Base-by-base conservation (phyloP, 2,113 vertebrate species). In the Apus apus region DNA sequence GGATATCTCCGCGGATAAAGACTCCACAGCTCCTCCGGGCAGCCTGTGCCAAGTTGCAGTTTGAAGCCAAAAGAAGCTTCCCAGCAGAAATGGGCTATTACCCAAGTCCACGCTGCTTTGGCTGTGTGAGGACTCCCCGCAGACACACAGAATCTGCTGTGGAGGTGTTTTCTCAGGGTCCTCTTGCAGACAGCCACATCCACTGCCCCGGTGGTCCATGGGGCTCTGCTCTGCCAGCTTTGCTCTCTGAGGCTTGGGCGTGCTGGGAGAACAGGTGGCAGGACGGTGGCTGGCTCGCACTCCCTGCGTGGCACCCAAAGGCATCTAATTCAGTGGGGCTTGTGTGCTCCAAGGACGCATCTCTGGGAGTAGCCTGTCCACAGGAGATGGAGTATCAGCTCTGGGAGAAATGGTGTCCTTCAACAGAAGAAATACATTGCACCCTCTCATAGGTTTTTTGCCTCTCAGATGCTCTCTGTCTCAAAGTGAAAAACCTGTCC, bases 321-420 rank as follows among this genome's bases (percentile, higher is more conserved):
- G 36, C 1, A 1, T 17, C 64, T 34, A 8, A 30, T 58, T 17
- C 32, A 10, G 13, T 1, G 1, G 21, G 26, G 34, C 11, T 45
- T 29, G 56, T 4, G 8, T 67, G 60, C 50, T 73, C 30, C 38
- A 7, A 13, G 5, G 5, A 19, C 5, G 18, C 45, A 20, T 13
- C 22, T 58, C 45, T 36, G 66, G 27, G 15, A 54, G 27, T 26
- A 64, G 34, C 17, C 38, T 45, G 60, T 56, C 56, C 32, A 4
- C 32, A 12, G 36, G 36, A 88, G 45, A n/a, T 30, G 40, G 32
- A 64, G 23, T 70, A 8, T 43, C 68, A 72, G 34, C 36, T 72
- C 74, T 40, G 36, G 40, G 32, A 66, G 32, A 71, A 80, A 58
- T 5, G 18, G 18, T 32, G 71, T 40, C 27, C 15, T 38, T 15